Base-by-base conservation (phyloP, 2,888 invertebrate species). In the Ennomos fuscantarius region DNA sequence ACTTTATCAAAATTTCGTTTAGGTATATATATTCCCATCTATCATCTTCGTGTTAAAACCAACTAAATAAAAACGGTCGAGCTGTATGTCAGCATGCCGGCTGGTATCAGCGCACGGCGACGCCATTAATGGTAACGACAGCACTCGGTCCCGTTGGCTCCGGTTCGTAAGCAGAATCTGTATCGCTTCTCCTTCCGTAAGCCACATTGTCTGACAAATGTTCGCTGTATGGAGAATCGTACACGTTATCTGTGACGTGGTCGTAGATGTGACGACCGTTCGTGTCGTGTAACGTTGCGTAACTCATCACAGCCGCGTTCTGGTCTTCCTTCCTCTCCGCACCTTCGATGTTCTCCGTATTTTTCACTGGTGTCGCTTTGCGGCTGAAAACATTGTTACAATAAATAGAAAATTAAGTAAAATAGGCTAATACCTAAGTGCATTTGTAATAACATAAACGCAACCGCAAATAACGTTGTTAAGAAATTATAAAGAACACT, bases 271-370 rank as follows among this genome's bases (percentile, higher is more conserved):
- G 89, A 12, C 92, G 84, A 2, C 92, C 92, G 66, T 94, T 95
- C 6, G 86, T 73, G 66, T 96, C 96, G 80, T 96, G 96, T 0
- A 97, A 86, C 0, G 96, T 96, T 15, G 97, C 96, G 79, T 97
- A 97, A 48, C 97, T 97, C 96, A 97, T 97, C 0, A 97, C 97
- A 0, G 97, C 96, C 0, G 97, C 97, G 78, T 95, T 97, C 73
- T 96, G 95, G 77, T 97, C 97, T 80, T 97, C 97, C 76, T 97
- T 97, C 11, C 96, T 92, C 73, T 97, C 96, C 0, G 97, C 97
- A 0, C 96, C 96, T 87, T 97, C 96, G 40, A 97, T 94, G 81
- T 97, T 97, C 80, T 97, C 97, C 0, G 97, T 97, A 78, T 97
- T 97, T 81, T 97, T 97, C 0, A 97, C 96, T 0, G 97, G 97